Evolutionary conservation across 2,888 invertebrate genomes (phyloP).

Genomic region (Resseliella maxima): DNA sequence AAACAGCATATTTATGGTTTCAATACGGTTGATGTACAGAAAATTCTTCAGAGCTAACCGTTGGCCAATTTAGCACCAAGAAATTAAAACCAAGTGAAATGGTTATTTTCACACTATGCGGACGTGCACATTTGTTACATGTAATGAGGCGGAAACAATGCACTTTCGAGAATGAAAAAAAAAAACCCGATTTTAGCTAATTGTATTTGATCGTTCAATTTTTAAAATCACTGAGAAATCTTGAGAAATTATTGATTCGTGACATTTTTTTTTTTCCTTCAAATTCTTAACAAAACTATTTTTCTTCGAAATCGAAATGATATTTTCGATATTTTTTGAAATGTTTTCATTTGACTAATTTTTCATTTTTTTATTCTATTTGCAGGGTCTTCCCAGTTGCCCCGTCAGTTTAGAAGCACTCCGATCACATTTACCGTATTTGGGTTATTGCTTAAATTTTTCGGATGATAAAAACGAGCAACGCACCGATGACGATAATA

Average conservation of each 20-base stretch:
- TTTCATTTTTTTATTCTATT: constrained; percentile 59
- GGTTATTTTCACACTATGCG: constrained; percentile 43
- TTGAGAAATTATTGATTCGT: not conserved
- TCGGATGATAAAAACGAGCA: constrained; percentile 55
- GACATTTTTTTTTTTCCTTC: not conserved
- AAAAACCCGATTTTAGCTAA: not conserved
- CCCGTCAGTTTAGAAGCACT: constrained; percentile 72
- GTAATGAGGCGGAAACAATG: constrained; percentile 30
- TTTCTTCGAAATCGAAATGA: not conserved
- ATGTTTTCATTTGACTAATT: constrained; percentile 8
- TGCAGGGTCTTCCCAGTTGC: constrained; percentile 79
- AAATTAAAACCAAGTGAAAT: not conserved
- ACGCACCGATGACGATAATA: constrained; percentile 58
- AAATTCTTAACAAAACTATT: not conserved
- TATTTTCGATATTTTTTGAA: no score
- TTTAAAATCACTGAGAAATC: not conserved
- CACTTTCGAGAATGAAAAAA: not conserved
- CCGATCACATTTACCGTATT: constrained; percentile 76
- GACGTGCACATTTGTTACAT: not conserved
- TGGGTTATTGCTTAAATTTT: constrained; percentile 66
- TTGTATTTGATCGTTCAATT: not conserved
- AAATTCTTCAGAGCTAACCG: not conserved
- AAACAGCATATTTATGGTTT: constrained; percentile 43
- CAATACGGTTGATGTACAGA: not conserved
- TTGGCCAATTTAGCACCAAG: not conserved